phyloP scores from a whole-genome alignment of 2,888 invertebrate species.

The Zaprionus obscuricornis region DNA sequence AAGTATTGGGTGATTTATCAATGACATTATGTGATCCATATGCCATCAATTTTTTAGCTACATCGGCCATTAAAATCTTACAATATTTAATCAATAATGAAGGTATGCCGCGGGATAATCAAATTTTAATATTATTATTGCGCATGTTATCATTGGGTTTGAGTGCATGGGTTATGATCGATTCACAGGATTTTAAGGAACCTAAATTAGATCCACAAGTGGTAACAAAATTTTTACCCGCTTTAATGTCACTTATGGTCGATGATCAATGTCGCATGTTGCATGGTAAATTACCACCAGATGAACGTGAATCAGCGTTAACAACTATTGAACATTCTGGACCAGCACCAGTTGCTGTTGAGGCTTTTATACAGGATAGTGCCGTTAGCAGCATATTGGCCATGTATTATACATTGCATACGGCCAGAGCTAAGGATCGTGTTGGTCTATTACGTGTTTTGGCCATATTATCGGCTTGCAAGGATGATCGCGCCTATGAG shows the following conservation, averaged over 20 bases:
- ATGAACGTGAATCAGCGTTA: constrained; percentile 96
- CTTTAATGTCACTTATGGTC: constrained; percentile 96
- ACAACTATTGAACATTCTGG: constrained; percentile 97
- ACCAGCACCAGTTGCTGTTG: constrained; percentile 96
- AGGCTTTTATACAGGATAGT: constrained; percentile 95
- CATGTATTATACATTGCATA: constrained; percentile 97
- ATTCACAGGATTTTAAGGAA: constrained; percentile 97
- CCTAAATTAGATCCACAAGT: constrained; percentile 96
- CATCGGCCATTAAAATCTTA: constrained; percentile 95
- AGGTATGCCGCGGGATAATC: constrained; percentile 94
- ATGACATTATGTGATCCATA: constrained; percentile 99
- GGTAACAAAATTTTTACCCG: constrained; percentile 96
- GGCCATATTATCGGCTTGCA: constrained; percentile 95
- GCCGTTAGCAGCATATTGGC: constrained; percentile 95
- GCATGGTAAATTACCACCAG: constrained; percentile 94
- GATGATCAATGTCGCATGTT: constrained; percentile 93
- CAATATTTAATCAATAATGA: constrained; percentile 95
- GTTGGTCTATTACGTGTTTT: constrained; percentile 92
- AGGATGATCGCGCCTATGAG: constrained; percentile 96
- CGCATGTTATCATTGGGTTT: constrained; percentile 96
- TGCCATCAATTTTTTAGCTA: constrained; percentile 96
- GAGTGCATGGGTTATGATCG: constrained; percentile 98
- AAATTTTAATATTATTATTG: constrained; percentile 93
- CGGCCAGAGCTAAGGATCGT: constrained; percentile 91
- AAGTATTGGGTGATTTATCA: constrained; percentile 94